phyloP scores from a whole-genome alignment of 2,113 vertebrate species.

The zebrafish (Danio rerio) region GRCz12tu NC_133193.1:21030001-21030500 shows the following conservation, averaged over 20 bases:
- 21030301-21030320: slow-evolving; percentile 62
- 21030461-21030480: slow-evolving; percentile 38
- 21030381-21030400: slow-evolving; percentile 76
- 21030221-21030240: neutral
- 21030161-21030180: no score
- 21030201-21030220: neutral
- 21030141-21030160: no score
- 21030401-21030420: slow-evolving; percentile 78
- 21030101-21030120: no score
- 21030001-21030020: no score
- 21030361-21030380: slow-evolving; percentile 74
- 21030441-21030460: slow-evolving; percentile 29
- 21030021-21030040: no score
- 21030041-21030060: no score
- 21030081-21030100: no score
- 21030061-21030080: no score
- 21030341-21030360: slow-evolving; percentile 77
- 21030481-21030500: slow-evolving; percentile 39
- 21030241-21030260: slow-evolving; percentile 56
- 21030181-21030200: neutral
- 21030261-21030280: neutral
- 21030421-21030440: slow-evolving; percentile 70
- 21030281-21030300: slow-evolving; percentile 11
- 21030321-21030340: slow-evolving; percentile 68
- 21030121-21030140: no score